A percentile compares a stretch with the other conserved stretches of the same genome.
Conservation (phyloP, 2,888 invertebrate species). For the Falcaria lacertinaria region DNA sequence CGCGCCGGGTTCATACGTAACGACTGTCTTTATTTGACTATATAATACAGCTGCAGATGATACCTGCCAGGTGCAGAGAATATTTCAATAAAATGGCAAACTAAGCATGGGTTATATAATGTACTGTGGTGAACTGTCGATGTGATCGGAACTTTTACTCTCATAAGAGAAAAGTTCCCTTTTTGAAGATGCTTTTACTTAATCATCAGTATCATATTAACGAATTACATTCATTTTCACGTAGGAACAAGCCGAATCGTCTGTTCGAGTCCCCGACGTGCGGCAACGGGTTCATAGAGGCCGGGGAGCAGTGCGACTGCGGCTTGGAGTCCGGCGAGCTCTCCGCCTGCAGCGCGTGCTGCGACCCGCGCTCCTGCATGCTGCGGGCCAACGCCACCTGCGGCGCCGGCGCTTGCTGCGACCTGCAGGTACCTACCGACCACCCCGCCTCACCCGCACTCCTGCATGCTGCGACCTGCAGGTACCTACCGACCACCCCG, state of each 20-base stretch:
- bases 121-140: too few species aligned
- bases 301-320: conserved; percentile 98
- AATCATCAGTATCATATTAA: not conserved
- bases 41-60: too few species aligned
- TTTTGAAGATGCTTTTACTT: too few species aligned
- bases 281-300: conserved; percentile 97
- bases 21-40: too few species aligned
- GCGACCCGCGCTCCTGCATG: conserved; percentile 93
- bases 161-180: too few species aligned
- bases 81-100: too few species aligned
- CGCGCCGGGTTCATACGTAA: too few species aligned
- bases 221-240: not conserved
- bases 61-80: too few species aligned
- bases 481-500: too few species aligned
- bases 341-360: conserved; percentile 87
- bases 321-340: conserved; percentile 85
- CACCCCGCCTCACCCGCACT: too few species aligned
- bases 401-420: conserved; percentile 97
- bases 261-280: conserved; percentile 93
- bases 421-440: conserved; percentile 75
- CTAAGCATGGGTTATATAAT: too few species aligned
- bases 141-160: too few species aligned
- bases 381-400: conserved; percentile 93
- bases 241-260: conserved; percentile 89
- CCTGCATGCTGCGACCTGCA: conserved; percentile 91